Evolutionary conservation across 2,888 invertebrate genomes (phyloP).

Genomic region (Odontothrips loti): DNA sequence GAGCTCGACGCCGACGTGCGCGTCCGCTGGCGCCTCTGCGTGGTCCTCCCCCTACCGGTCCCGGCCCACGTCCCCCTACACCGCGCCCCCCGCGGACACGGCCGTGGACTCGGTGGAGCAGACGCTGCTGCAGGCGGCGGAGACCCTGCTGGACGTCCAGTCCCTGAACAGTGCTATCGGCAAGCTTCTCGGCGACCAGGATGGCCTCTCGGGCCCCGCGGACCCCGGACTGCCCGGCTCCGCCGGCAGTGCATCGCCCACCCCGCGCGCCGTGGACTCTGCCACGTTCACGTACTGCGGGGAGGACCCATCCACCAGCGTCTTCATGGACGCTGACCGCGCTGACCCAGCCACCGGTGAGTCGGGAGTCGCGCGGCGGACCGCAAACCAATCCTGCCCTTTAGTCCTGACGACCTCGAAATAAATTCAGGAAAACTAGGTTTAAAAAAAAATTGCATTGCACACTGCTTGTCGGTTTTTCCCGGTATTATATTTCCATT

Average conservation of each 20-base stretch:
- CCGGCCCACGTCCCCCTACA: neutral
- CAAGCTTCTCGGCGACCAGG: neutral
- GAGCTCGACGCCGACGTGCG: neutral
- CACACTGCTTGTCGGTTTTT: no score
- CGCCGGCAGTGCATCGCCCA: neutral
- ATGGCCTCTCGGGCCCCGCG: neutral
- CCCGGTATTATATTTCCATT: no score
- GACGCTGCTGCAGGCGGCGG: neutral
- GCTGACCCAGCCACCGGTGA: neutral
- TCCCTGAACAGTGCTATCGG: neutral
- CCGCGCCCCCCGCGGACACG: neutral
- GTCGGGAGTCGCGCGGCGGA: neutral
- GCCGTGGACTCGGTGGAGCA: conserved; percentile 9
- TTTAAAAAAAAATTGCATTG: no score
- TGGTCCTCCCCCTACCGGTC: no score
- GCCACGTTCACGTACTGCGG: conserved; percentile 8
- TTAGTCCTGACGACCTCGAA: no score
- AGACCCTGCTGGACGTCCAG: conserved; percentile 8
- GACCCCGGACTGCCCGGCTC: neutral
- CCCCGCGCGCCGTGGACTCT: neutral
- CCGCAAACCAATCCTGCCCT: no score
- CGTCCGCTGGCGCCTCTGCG: neutral
- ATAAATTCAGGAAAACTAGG: no score
- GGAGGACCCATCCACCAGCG: neutral
- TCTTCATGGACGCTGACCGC: neutral